Conservation (phyloP, 2,113 vertebrate genomes). For the Mustela nigripes region DNA sequence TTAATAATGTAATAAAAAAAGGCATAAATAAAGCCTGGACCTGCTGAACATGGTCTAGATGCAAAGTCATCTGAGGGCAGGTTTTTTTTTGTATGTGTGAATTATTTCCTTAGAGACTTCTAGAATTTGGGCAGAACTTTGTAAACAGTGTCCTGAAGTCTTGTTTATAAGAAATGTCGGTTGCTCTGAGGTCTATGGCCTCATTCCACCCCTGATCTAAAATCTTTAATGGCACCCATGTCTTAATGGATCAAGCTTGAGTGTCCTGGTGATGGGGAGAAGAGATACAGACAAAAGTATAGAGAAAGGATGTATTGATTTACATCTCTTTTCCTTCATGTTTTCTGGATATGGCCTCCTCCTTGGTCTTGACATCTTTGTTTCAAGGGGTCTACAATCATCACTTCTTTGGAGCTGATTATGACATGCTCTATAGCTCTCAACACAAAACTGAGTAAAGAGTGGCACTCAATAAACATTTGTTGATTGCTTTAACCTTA, state of each 20-base stretch:
- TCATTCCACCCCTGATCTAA: neutral
- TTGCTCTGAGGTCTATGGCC: neutral
- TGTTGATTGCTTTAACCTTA: neutral
- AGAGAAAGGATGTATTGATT: neutral
- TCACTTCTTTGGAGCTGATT: neutral
- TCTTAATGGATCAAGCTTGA: neutral
- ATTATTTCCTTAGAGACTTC: neutral
- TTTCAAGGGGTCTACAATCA: neutral
- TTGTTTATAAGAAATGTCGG: neutral
- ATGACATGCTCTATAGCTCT: neutral
- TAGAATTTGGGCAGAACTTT: conserved; percentile 46
- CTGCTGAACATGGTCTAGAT: neutral
- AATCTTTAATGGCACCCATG: neutral
- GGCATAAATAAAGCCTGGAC: neutral
- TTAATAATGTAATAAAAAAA: conserved; percentile 27
- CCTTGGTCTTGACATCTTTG: neutral
- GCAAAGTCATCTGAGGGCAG: neutral
- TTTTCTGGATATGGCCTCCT: conserved; percentile 20
- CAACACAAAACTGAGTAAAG: neutral
- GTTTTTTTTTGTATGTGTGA: neutral
- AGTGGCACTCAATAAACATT: neutral
- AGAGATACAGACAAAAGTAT: neutral
- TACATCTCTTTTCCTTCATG: neutral
- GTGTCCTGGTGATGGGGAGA: neutral
- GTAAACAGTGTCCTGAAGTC: neutral